phyloP scores from a whole-genome alignment of 2,113 vertebrate genomes.

The Callaeas wilsoni region DNA sequence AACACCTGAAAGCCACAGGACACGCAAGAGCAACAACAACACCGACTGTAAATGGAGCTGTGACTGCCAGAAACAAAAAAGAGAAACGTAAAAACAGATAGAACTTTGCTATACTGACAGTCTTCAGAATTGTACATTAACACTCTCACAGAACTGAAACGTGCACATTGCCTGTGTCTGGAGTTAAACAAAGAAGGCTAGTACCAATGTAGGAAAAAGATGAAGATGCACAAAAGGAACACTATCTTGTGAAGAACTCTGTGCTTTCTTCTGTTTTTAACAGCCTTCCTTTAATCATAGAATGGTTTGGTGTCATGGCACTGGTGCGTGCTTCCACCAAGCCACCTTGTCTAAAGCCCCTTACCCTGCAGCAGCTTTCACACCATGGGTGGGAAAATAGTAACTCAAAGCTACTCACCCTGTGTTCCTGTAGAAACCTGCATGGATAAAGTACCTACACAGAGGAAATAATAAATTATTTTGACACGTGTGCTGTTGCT shows the following conservation, averaged over 20 bases:
- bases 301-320: neutral
- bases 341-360: neutral
- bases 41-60: slow-evolving; percentile 21
- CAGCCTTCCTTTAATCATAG: slow-evolving; percentile 19
- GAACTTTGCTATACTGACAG: neutral
- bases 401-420: neutral
- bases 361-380: neutral
- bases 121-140: neutral
- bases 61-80: slow-evolving; percentile 77
- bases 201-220: neutral
- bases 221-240: neutral
- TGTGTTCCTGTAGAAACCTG: neutral
- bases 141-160: slow-evolving; percentile 7
- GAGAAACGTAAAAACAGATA: slow-evolving; percentile 87
- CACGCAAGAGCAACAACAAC: slow-evolving; percentile 76
- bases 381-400: neutral
- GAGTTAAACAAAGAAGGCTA: slow-evolving; percentile 23
- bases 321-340: neutral
- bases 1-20: slow-evolving; percentile 88
- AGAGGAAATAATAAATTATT: slow-evolving; percentile 74
- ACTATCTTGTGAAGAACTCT: neutral
- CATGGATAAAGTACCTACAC: neutral
- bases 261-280: slow-evolving; percentile 33
- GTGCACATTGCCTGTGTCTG: neutral
- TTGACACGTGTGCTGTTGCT: neutral